Percentiles rank a stretch among this genome's conserved stretches.
These are phyloP conservation scores for Malacoraja senta DNA, from an alignment of 2,797 vertebrate species.

Conservation along the genomic window DNA sequence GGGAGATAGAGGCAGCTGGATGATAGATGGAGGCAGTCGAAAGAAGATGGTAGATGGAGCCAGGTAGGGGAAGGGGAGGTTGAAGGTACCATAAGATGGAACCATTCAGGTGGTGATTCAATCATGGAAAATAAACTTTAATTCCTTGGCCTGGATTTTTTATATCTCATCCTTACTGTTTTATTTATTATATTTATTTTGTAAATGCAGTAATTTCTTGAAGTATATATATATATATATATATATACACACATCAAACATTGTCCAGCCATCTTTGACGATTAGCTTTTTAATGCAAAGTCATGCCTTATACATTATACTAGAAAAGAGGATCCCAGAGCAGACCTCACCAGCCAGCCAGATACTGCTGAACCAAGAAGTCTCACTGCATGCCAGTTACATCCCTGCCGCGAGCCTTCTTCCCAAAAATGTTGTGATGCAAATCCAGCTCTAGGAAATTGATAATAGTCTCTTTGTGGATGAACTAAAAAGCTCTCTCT, in stretches of 20 bases:
- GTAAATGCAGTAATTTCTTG: not conserved
- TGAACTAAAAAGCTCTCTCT: not conserved
- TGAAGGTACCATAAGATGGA: not conserved
- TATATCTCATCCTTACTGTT: too few species aligned
- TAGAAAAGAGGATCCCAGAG: not conserved
- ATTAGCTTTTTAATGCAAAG: not conserved
- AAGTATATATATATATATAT: not conserved
- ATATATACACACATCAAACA: too few species aligned
- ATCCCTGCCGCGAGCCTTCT: not conserved
- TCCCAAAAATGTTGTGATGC: not conserved
- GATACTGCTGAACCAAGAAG: not conserved
- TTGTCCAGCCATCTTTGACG: not conserved
- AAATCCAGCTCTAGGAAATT: not conserved
- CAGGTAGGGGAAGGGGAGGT: too few species aligned
- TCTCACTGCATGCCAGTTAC: not conserved
- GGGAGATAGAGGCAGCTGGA: too few species aligned
- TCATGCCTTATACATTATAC: not conserved
- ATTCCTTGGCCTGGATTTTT: not conserved
- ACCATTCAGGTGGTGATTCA: not conserved
- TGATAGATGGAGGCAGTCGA: too few species aligned
- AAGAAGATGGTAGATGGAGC: too few species aligned
- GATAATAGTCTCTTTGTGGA: not conserved
- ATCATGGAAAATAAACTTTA: not conserved
- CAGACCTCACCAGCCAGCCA: not conserved
- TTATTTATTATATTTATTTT: not conserved